Evolutionary conservation across 2,888 invertebrate species (phyloP).

Genomic region (Anodontia alba): DNA sequence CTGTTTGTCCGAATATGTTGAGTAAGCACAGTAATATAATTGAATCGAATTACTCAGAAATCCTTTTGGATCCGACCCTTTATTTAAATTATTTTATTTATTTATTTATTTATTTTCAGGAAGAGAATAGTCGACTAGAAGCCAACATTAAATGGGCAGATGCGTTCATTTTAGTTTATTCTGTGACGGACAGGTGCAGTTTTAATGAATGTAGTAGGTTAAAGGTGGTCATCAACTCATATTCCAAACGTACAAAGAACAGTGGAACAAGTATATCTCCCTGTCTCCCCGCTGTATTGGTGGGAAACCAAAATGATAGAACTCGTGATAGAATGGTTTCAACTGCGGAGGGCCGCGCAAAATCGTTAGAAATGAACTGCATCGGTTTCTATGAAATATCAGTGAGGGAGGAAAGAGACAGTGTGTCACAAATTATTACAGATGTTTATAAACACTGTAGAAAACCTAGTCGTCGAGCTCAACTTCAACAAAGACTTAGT

Average conservation of each 20-base stretch:
- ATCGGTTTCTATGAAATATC: constrained; percentile 92
- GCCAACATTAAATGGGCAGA: constrained; percentile 95
- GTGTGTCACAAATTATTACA: constrained; percentile 89
- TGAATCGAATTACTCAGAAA: no score
- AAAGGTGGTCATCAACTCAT: constrained; percentile 80
- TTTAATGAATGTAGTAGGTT: constrained; percentile 86
- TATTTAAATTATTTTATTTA: no score
- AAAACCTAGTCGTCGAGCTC: constrained; percentile 51
- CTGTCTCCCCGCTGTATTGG: constrained; percentile 89
- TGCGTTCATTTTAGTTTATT: constrained; percentile 94
- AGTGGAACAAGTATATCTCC: constrained; percentile 41
- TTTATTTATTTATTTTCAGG: constrained; percentile 66
- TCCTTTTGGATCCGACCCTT: no score
- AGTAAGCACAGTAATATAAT: no score
- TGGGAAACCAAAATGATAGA: constrained; percentile 93
- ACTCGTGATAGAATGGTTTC: constrained; percentile 91
- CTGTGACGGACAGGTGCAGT: constrained; percentile 94
- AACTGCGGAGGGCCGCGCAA: constrained; percentile 66
- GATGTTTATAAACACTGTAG: constrained; percentile 67
- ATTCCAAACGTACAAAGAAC: constrained; percentile 70
- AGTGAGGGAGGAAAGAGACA: constrained; percentile 92
- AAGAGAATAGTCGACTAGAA: constrained; percentile 87
- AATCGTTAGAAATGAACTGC: constrained; percentile 80
- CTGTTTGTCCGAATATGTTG: no score
- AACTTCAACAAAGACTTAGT: constrained; percentile 51